These are phyloP conservation scores for Brachyhypopomus occidentalis DNA, from an alignment of 2,113 vertebrate species.

Conservation along the genomic window DNA sequence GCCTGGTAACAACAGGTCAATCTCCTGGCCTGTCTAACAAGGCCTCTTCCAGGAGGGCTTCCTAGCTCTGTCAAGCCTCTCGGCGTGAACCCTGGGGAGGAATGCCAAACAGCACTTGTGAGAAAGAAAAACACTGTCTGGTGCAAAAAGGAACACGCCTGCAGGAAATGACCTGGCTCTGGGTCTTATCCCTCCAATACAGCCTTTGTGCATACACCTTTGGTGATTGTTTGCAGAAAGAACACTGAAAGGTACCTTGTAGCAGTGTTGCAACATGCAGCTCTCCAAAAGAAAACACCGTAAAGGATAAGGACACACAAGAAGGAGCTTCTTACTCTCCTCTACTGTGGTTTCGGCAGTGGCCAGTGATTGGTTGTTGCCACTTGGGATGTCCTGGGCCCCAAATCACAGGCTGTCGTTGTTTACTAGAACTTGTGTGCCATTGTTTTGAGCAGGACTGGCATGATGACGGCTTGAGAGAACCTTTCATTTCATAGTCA, in stretches of 20 bases:
- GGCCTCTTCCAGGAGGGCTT: no score
- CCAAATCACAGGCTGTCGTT: slow-evolving; percentile 15
- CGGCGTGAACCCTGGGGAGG: slow-evolving; percentile 2
- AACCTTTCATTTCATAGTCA: not conserved
- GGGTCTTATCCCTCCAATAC: slow-evolving; percentile 60
- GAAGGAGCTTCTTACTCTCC: not conserved
- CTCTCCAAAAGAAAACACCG: not conserved
- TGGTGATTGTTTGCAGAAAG: slow-evolving; percentile 44
- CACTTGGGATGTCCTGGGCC: not conserved
- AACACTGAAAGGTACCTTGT: not conserved
- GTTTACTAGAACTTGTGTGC: slow-evolving; percentile 12
- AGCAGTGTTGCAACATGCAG: not conserved
- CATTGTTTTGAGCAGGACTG: not conserved
- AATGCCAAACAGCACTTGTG: slow-evolving; percentile 59
- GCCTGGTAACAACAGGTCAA: no score
- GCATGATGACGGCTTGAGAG: not conserved
- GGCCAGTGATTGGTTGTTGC: not conserved
- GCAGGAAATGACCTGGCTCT: slow-evolving; percentile 61
- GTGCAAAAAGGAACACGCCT: slow-evolving; percentile 34
- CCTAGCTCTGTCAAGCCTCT: no score
- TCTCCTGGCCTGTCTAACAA: not conserved
- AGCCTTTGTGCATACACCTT: slow-evolving; percentile 38
- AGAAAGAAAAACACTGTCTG: slow-evolving; percentile 51
- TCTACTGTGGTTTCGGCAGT: not conserved
- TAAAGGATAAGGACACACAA: not conserved